Base-by-base conservation (phyloP, 2,113 vertebrate genomes). In the Burhinus oedicnemus region DNA sequence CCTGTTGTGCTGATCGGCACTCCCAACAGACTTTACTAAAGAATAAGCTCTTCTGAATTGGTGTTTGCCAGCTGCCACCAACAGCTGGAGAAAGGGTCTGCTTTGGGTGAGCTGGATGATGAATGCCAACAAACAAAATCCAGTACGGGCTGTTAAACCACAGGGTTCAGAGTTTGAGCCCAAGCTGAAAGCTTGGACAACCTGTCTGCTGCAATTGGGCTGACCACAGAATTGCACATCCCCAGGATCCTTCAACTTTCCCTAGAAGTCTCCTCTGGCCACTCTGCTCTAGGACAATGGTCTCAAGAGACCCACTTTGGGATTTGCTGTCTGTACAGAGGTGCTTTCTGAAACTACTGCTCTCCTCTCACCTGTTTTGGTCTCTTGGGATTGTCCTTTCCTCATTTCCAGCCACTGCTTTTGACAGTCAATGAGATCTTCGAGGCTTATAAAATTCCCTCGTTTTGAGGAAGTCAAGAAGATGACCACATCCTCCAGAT, bases 401-500 rank as follows among this genome's bases (percentile, higher is more conserved):
- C 8, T 68, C 29, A 38, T 82, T 54, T 74, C 54, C 68, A 68
- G 47, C 90, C 83, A 92, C 44, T n/a, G 61, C 25, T 87, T 52
- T 72, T 92, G 61, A 42, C 68, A 82, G 2, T 77, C 79, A 9
- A 30, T 57, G 87, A 90, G 68, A 12, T 77, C 13, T 19, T 96
- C 80, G 3, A 2, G 30, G 15, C 86, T 97, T 54, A 95, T 94
- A 45, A 16, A 25, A 10, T 95, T 92, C 26, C 81, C 23, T 5
- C 49, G 93, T 49, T 93, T 97, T 15, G 96, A 87, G 42, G 92
- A 94, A 74, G 96, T 68, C 21, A 97, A 81, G 65, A 96, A 97
- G 84, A 97, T 88, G 36, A 98, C 81, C 19, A 97, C 11, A 3
- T 97, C 97, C 61, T 98, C 98, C 52, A 98, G 11, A 15, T 98